phyloP scores from a whole-genome alignment of 2,888 invertebrate genomes.

The Vesta saturnalis region DNA sequence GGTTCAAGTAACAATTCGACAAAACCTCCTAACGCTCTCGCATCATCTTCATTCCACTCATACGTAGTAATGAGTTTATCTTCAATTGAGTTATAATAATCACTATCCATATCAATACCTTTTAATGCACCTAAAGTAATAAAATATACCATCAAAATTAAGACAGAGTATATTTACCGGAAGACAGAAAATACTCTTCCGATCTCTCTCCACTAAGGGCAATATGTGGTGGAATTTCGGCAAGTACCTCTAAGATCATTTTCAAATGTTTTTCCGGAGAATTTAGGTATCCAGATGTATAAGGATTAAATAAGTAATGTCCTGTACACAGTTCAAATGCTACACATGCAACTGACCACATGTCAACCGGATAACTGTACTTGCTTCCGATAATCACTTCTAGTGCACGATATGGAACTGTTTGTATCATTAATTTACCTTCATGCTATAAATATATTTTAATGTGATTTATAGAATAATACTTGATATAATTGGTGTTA shows the following conservation, averaged over 20 bases:
- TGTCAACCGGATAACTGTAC: conserved; percentile 83
- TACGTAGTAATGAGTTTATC: conserved; percentile 86
- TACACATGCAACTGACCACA: conserved; percentile 88
- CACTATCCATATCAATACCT: conserved; percentile 73
- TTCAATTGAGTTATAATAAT: conserved; percentile 80
- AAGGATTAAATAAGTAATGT: conserved; percentile 87
- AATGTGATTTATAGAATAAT: background rate
- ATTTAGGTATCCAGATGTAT: conserved; percentile 74
- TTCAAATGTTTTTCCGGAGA: conserved; percentile 88
- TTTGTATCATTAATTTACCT: conserved; percentile 79
- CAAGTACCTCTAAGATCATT: conserved; percentile 84
- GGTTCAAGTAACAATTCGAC: conserved; percentile 82
- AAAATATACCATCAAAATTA: conserved; percentile 18
- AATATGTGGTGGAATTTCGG: conserved; percentile 79
- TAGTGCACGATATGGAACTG: conserved; percentile 81
- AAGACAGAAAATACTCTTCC: conserved; percentile 76
- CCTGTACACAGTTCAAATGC: conserved; percentile 88
- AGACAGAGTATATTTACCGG: conserved; percentile 63
- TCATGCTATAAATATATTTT: conserved; percentile 69
- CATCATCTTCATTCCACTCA: conserved; percentile 79
- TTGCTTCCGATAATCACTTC: conserved; percentile 83
- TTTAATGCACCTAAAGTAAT: conserved; percentile 70
- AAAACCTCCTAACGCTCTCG: conserved; percentile 79
- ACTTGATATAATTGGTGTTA: no score
- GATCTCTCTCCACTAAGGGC: conserved; percentile 79